Percentiles rank a stretch among this genome's conserved stretches.
phyloP scores from a whole-genome alignment of 2,888 invertebrate genomes.

The Andrena fulva region DNA sequence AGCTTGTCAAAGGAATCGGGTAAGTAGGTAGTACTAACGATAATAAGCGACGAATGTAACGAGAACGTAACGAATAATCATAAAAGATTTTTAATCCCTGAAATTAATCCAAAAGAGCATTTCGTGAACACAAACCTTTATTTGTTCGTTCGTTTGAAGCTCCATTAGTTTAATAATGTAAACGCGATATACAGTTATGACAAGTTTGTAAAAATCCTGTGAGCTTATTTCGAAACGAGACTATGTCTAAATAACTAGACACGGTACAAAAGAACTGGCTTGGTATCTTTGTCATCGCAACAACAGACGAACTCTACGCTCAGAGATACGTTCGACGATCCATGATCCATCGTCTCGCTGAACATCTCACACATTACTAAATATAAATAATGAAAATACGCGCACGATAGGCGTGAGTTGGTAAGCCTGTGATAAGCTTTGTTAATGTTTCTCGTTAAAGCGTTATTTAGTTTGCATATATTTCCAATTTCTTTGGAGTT shows the following conservation, averaged over 20 bases:
- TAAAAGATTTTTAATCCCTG: no score
- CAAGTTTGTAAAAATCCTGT: slow-evolving; percentile 71
- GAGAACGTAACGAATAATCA: no score
- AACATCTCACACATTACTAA: background rate
- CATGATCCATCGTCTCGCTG: slow-evolving; percentile 1
- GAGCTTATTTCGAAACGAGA: slow-evolving; percentile 51
- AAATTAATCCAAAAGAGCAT: no score
- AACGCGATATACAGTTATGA: slow-evolving; percentile 70
- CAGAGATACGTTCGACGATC: slow-evolving; percentile 31
- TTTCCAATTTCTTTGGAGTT: no score
- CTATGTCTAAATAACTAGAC: slow-evolving; percentile 56
- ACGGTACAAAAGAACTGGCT: slow-evolving; percentile 64
- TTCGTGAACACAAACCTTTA: slow-evolving; percentile 76
- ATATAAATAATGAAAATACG: background rate
- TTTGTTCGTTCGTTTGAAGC: slow-evolving; percentile 74
- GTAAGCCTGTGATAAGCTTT: background rate
- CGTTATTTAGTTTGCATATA: no score
- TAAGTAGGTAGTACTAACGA: background rate
- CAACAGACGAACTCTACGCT: slow-evolving; percentile 41
- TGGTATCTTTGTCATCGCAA: slow-evolving; percentile 23
- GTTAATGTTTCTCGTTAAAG: no score
- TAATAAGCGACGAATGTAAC: background rate
- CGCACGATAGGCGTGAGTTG: background rate
- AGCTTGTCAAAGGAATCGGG: background rate
- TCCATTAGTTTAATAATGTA: slow-evolving; percentile 68